A percentile compares a stretch with the other conserved stretches of the same genome.
Evolutionary conservation across 2,113 vertebrate genomes (phyloP).

Genomic region (Oreocharis arfaki): DNA sequence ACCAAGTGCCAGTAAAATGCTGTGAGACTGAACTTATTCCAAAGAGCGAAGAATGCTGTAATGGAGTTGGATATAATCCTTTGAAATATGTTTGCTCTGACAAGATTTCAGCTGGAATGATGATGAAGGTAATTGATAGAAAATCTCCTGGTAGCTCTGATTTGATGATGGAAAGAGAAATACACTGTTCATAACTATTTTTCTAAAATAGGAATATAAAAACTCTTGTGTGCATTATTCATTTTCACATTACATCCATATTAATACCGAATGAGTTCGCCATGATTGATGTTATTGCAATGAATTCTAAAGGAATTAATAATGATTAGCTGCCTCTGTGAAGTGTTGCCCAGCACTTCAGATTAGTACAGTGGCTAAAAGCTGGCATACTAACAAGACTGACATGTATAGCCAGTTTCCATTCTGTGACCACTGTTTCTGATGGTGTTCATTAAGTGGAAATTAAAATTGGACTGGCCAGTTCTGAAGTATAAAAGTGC

Average conservation of each 20-base stretch:
- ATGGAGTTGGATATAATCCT: slow-evolving; percentile 87
- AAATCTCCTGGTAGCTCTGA: slow-evolving; percentile 60
- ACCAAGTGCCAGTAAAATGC: slow-evolving; percentile 81
- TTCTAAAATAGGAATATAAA: slow-evolving; percentile 77
- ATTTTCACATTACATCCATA: slow-evolving; percentile 77
- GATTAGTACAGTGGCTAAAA: slow-evolving; percentile 50
- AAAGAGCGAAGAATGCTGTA: slow-evolving; percentile 84
- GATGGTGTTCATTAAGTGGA: not conserved
- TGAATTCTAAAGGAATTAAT: slow-evolving; percentile 81
- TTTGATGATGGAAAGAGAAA: slow-evolving; percentile 72
- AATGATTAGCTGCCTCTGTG: slow-evolving; percentile 74
- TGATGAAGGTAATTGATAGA: slow-evolving; percentile 81
- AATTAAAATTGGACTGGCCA: not conserved
- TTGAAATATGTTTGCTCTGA: slow-evolving; percentile 87
- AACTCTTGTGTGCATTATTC: slow-evolving; percentile 78
- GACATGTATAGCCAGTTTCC: not conserved
- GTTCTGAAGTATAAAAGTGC: not conserved
- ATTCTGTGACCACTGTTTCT: not conserved
- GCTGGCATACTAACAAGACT: slow-evolving; percentile 20
- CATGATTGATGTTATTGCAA: slow-evolving; percentile 78
- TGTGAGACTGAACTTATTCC: slow-evolving; percentile 87
- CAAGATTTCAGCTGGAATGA: slow-evolving; percentile 78
- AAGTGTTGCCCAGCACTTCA: slow-evolving; percentile 66
- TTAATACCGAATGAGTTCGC: slow-evolving; percentile 76
- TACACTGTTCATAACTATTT: slow-evolving; percentile 77